Evolutionary conservation across 2,888 invertebrate species (phyloP).

Genomic region (Drosophila maculinotata): DNA sequence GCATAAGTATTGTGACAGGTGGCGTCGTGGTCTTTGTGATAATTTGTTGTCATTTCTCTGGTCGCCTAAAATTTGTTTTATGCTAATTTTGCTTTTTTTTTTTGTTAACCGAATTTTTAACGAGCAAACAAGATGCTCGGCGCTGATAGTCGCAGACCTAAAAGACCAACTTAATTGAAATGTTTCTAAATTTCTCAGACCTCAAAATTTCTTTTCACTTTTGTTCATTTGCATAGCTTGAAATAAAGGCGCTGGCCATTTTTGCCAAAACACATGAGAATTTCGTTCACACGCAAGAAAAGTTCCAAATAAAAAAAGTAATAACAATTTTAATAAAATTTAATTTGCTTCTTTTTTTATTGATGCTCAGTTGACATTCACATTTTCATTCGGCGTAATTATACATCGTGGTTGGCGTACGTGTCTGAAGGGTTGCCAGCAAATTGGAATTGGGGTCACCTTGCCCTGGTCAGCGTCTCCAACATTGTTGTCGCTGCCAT

Average conservation of each 20-base stretch:
- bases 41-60: constrained; percentile 48
- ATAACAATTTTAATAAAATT: constrained; percentile 70
- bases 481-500: constrained; percentile 28
- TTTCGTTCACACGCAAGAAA: constrained; percentile 63
- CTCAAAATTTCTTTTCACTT: constrained; percentile 41
- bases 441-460: constrained; percentile 64
- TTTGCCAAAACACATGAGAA: constrained; percentile 25
- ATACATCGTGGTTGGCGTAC: constrained; percentile 46
- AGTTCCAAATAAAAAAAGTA: constrained; percentile 33
- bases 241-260: constrained; percentile 4
- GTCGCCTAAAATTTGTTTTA: constrained; percentile 37
- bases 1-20: constrained; percentile 51
- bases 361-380: constrained; percentile 70
- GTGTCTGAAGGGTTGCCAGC: constrained; percentile 63
- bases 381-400: constrained; percentile 74
- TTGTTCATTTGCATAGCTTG: constrained; percentile 50
- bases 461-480: constrained; percentile 19
- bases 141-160: constrained; percentile 45
- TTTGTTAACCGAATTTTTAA: constrained; percentile 42
- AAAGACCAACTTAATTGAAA: constrained; percentile 57
- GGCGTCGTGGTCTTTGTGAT: constrained; percentile 20
- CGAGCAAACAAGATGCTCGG: constrained; percentile 48
- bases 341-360: constrained; percentile 63
- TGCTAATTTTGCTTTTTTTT: constrained; percentile 56
- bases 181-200: constrained; percentile 52